Evolutionary conservation across 2,797 vertebrate genomes (phyloP).

Genomic region (Passerculus sandwichensis): DNA sequence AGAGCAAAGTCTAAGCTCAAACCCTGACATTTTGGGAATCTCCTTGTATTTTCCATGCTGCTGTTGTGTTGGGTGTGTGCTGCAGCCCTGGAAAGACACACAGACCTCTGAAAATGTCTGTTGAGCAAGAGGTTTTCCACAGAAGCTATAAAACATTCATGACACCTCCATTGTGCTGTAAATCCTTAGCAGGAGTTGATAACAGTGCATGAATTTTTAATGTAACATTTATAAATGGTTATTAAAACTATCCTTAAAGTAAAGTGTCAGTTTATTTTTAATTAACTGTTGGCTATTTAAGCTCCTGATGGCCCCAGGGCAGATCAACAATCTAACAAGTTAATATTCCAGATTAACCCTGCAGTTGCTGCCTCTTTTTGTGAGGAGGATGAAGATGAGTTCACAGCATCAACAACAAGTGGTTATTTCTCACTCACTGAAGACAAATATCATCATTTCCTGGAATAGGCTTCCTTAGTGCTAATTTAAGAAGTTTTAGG

Average conservation of each 20-base stretch:
- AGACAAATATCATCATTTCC: not conserved
- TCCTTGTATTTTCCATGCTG: constrained; percentile 16
- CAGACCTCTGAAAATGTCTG: constrained; percentile 73
- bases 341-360: constrained; percentile 73
- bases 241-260: constrained; percentile 86
- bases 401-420: not conserved
- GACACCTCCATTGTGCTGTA: constrained; percentile 84
- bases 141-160: constrained; percentile 84
- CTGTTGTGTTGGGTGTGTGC: constrained; percentile 37
- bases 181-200: constrained; percentile 84
- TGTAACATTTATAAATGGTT: constrained; percentile 88
- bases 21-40: not conserved
- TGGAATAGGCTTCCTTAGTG: not conserved
- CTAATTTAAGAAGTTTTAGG: not conserved
- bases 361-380: not conserved
- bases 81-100: constrained; percentile 68
- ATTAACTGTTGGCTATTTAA: constrained; percentile 84
- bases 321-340: constrained; percentile 71
- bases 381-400: not conserved
- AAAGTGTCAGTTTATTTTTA: constrained; percentile 87
- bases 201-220: constrained; percentile 86
- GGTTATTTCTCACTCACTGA: not conserved
- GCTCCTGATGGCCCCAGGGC: constrained; percentile 73
- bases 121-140: constrained; percentile 70
- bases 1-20: not conserved